Evolutionary conservation across 2,888 invertebrate genomes (phyloP).

Genomic region (Resseliella maxima): DNA sequence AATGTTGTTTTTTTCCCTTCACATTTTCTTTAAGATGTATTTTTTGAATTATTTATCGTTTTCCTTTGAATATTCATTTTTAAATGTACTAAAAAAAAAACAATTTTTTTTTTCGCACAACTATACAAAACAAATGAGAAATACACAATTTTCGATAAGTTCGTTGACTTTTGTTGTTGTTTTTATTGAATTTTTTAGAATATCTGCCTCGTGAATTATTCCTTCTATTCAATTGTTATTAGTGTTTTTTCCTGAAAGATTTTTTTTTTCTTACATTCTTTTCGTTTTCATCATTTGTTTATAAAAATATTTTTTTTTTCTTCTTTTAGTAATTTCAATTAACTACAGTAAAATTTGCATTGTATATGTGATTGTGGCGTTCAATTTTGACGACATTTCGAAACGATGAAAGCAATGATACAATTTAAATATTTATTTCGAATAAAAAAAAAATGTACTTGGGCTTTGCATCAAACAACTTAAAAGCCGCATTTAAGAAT

Average conservation of each 20-base stretch:
- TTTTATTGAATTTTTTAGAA: not conserved
- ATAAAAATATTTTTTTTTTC: constrained; percentile 4
- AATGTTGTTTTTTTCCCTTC: not conserved
- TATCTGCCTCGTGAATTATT: too few species aligned
- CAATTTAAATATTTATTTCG: not conserved
- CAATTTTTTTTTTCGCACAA: not conserved
- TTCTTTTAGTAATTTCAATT: not conserved
- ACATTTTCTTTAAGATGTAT: not conserved
- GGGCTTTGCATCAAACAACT: not conserved
- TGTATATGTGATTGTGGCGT: not conserved
- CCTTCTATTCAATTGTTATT: too few species aligned
- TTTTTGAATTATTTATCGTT: not conserved
- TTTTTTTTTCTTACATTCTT: too few species aligned
- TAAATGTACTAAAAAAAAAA: not conserved
- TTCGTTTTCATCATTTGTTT: too few species aligned
- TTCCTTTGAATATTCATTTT: not conserved
- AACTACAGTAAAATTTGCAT: not conserved
- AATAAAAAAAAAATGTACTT: not conserved
- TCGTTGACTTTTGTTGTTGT: not conserved
- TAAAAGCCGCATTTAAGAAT: not conserved
- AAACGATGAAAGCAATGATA: constrained; percentile 29
- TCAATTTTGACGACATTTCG: not conserved
- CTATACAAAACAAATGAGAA: not conserved
- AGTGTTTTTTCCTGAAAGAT: too few species aligned
- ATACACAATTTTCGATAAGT: not conserved